Evolutionary conservation across 1,140 invertebrate genomes (phyloP).

Genomic region (Pissodes strobi): DNA sequence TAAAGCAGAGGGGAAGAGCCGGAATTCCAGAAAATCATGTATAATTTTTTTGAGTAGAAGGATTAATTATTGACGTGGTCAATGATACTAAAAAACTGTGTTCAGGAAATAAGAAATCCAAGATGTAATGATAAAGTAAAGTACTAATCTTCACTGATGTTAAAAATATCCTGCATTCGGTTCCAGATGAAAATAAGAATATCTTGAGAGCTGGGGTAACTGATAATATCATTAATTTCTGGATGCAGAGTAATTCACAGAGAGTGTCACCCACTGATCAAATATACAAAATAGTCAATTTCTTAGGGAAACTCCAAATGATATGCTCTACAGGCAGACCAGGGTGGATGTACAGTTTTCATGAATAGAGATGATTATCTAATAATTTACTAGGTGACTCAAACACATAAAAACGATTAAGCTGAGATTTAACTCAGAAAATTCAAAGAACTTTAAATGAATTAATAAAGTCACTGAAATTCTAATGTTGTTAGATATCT

Average conservation of each 20-base stretch:
- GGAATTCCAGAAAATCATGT: too few species aligned
- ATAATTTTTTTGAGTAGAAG: too few species aligned
- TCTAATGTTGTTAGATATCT: not conserved
- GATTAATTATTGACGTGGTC: too few species aligned
- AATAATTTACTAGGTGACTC: not conserved
- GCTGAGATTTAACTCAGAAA: not conserved
- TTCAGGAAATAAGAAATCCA: too few species aligned
- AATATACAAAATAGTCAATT: not conserved
- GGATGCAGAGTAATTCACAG: not conserved
- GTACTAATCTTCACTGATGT: not conserved
- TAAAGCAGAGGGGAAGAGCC: too few species aligned
- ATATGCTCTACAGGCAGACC: too few species aligned
- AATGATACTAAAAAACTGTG: too few species aligned
- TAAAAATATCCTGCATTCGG: not conserved
- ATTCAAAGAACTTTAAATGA: conserved; percentile 4
- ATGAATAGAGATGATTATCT: not conserved
- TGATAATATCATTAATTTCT: conserved; percentile 4
- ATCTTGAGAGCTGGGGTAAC: not conserved
- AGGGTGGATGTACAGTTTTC: not conserved
- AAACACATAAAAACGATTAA: not conserved
- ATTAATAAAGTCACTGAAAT: too few species aligned
- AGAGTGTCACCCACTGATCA: too few species aligned
- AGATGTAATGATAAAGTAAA: too few species aligned
- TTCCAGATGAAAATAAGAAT: not conserved
- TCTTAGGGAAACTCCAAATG: not conserved